Evolutionary conservation across 1,140 invertebrate genomes (phyloP).

Genomic region (Idris sp.): DNA sequence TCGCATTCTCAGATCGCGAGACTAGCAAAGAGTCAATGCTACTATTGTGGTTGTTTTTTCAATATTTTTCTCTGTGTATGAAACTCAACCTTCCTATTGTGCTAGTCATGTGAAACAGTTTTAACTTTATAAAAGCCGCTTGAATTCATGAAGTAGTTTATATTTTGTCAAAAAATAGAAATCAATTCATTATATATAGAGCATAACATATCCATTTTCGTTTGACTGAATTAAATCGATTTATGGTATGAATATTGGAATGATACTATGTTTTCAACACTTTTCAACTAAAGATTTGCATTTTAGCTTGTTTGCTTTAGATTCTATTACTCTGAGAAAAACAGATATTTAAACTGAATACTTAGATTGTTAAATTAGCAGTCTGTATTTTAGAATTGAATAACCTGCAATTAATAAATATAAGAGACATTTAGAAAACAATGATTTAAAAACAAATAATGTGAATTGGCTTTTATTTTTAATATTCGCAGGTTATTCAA

Average conservation of each 20-base stretch:
- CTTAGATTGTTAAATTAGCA: too few species aligned
- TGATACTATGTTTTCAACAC: constrained; percentile 6
- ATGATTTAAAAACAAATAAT: too few species aligned
- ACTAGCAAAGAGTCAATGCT: constrained; percentile 21
- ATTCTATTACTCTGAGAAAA: too few species aligned
- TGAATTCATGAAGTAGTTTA: constrained; percentile 58
- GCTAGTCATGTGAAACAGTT: constrained; percentile 51
- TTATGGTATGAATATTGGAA: constrained; percentile 39
- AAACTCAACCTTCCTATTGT: constrained; percentile 44
- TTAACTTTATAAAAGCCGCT: constrained; percentile 58
- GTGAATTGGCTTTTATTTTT: too few species aligned
- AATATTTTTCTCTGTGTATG: constrained; percentile 17
- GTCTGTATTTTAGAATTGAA: too few species aligned
- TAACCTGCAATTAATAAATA: too few species aligned
- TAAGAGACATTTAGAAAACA: too few species aligned
- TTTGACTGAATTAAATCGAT: constrained; percentile 61
- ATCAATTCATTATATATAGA: constrained; percentile 64
- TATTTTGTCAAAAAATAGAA: constrained; percentile 64
- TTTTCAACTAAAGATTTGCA: constrained; percentile 36
- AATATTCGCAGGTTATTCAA: too few species aligned
- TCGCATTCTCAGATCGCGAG: constrained; percentile 17
- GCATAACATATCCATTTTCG: constrained; percentile 60
- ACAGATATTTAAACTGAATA: too few species aligned
- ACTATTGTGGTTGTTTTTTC: constrained; percentile 28
- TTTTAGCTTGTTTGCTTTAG: constrained; percentile 38